Base-by-base conservation (phyloP, 1,140 invertebrate species). In the Medauroidea extradentata region DNA sequence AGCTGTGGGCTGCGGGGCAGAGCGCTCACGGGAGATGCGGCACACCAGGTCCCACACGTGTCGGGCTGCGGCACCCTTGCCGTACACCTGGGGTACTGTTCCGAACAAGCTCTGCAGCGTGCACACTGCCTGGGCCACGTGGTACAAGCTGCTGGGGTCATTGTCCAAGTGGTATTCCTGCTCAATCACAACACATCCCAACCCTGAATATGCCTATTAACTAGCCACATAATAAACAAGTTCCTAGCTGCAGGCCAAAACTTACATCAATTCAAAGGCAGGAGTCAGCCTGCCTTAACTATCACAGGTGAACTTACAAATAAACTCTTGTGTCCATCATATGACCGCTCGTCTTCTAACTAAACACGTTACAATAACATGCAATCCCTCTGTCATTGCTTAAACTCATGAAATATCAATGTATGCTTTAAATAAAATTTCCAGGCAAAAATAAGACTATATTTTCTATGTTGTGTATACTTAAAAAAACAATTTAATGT, bases 31-130 rank as follows among this genome's bases (percentile, higher is more conserved):
- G 59, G 88, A 84, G 65, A 98, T 78, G 58, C 88, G 81, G 61
- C 87, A 83, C 68, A 97, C 84, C 58, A 96, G 81, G 52, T 97
- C 90, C 83, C 88, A 91, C 0, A 98, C 91, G 72, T 91, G 87
- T 73, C 89, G 89, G 3, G 94, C 91, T 63, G 87, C 88, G 34
- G 83, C 79, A 0, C 96, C 96, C 76, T 96, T 96, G 25, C 94
- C 94, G 73, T 89, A 90, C 4, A 99, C 85, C 68, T 87, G 86
- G 27, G 89, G 86, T 68, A 97, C 94, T 48, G 89, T 87, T 0
- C 96, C 96, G 78, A 93, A 98, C 1, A 96, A 70, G 46, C 85
- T 82, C 75, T 98, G 93, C 24, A 98, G 75, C 39, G 85, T 87
- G 61, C 92, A 86, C 49, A 98, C 76, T 0, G 93, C 90, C 72